These are phyloP conservation scores for Ciconia boyciana DNA, from an alignment of 2,113 vertebrate species.

Conservation along the genomic window DNA sequence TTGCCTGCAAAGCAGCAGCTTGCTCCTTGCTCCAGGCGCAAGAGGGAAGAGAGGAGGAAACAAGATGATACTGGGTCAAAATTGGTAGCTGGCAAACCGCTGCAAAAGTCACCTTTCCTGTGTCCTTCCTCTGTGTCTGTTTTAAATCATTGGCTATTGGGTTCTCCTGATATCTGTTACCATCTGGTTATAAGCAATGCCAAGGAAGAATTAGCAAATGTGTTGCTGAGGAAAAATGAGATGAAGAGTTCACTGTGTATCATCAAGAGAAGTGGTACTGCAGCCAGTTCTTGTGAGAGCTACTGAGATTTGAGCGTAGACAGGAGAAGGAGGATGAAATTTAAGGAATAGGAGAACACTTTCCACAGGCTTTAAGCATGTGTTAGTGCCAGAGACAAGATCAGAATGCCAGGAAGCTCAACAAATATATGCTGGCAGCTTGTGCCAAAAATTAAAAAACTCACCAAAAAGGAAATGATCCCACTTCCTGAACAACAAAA, in stretches of 20 bases:
- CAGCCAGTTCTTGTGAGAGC: conserved; percentile 18
- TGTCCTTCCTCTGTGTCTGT: neutral
- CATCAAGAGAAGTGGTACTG: neutral
- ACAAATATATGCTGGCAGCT: neutral
- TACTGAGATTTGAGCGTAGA: conserved; percentile 18
- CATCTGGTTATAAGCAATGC: conserved; percentile 55
- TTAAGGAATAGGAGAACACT: neutral
- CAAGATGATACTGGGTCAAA: conserved; percentile 38
- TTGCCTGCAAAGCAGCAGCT: neutral
- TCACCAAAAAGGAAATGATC: neutral
- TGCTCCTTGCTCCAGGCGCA: conserved; percentile 29
- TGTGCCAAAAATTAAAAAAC: neutral
- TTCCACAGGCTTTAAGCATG: neutral
- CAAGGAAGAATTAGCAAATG: conserved; percentile 30
- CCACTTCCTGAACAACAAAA: neutral
- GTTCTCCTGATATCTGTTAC: conserved; percentile 24
- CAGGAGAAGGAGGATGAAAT: conserved; percentile 30
- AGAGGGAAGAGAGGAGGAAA: neutral
- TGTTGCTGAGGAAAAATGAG: conserved; percentile 19
- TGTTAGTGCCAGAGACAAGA: neutral
- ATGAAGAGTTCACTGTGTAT: neutral
- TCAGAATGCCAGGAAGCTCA: neutral
- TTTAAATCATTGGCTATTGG: conserved; percentile 16
- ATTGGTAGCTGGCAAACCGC: conserved; percentile 6
- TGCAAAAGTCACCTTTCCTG: neutral